Percentiles rank a stretch among this genome's conserved stretches.
Conservation (phyloP, 2,888 invertebrate genomes). For the Drosophila demipolita region DNA sequence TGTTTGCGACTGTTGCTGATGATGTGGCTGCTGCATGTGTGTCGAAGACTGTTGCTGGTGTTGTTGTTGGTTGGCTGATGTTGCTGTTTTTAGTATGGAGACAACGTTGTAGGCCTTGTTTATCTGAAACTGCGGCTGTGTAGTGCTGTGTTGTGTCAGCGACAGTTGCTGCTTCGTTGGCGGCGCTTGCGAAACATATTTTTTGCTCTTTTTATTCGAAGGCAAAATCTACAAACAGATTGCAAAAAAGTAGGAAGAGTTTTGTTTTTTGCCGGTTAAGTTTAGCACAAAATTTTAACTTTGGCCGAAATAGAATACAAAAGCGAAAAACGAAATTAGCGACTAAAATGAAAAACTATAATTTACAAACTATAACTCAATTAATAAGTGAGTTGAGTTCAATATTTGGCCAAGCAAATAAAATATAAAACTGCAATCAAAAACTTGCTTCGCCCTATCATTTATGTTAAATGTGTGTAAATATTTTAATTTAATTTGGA, state of each 20-base stretch:
- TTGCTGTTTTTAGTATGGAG: conserved; percentile 70
- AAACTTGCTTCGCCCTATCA: neutral
- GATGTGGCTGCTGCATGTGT: conserved; percentile 29
- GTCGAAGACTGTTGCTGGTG: conserved; percentile 21
- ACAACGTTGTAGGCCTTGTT: conserved; percentile 76
- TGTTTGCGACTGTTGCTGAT: conserved; percentile 41
- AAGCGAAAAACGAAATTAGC: conserved; percentile 1
- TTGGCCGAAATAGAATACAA: neutral
- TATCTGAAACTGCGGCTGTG: conserved; percentile 74
- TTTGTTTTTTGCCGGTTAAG: conserved; percentile 14
- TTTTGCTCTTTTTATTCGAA: conserved; percentile 79
- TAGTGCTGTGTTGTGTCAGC: conserved; percentile 56
- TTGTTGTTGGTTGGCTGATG: conserved; percentile 37
- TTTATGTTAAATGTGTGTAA: neutral
- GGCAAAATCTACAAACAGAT: conserved; percentile 81
- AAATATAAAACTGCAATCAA: conserved; percentile 2
- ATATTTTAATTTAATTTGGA: neutral
- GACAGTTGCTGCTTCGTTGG: conserved; percentile 46
- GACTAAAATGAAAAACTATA: conserved; percentile 11
- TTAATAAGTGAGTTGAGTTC: neutral
- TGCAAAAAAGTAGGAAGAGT: conserved; percentile 55
- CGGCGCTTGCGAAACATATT: conserved; percentile 69
- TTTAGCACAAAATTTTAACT: conserved; percentile 1
- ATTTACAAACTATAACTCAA: neutral
- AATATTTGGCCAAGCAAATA: conserved; percentile 22